Percentiles rank a stretch among this genome's conserved stretches.
Conservation (phyloP, 2,797 vertebrate genomes). For the Eutrigla gurnardus region DNA sequence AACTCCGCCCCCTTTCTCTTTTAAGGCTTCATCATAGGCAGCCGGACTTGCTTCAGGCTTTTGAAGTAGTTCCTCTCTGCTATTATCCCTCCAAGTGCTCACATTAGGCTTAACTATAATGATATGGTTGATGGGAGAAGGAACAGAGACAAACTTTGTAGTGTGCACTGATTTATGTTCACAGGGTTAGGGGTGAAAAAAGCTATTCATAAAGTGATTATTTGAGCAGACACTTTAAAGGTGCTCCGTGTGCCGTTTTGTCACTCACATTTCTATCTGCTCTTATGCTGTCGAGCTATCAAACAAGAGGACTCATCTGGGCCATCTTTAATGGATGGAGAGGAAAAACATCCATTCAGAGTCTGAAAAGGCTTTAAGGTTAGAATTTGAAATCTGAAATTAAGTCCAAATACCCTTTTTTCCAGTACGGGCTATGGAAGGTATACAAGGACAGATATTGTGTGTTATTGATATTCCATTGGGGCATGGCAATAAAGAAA, state of each 20-base stretch:
- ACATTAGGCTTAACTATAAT: constrained; percentile 59
- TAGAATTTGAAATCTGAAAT: constrained; percentile 11
- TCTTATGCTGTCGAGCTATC: constrained; percentile 15
- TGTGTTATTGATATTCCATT: too few relatives aligned
- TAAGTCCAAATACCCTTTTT: not conserved
- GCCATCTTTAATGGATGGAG: constrained; percentile 18
- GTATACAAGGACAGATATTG: too few relatives aligned
- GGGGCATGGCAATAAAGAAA: too few relatives aligned
- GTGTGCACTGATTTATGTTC: constrained; percentile 35
- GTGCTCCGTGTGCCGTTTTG: constrained; percentile 28
- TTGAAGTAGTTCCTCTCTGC: constrained; percentile 51
- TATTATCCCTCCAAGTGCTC: constrained; percentile 44
- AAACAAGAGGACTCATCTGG: constrained; percentile 20
- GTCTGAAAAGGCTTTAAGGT: not conserved
- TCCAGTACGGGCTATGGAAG: too few relatives aligned
- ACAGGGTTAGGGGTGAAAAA: constrained; percentile 22
- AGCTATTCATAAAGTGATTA: constrained; percentile 36
- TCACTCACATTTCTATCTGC: constrained; percentile 25
- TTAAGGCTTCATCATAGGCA: not conserved
- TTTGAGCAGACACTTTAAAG: constrained; percentile 39
- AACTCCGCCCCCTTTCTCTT: too few relatives aligned
- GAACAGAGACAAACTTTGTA: constrained; percentile 17
- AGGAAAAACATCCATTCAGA: constrained; percentile 3
- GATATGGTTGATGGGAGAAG: constrained; percentile 41
- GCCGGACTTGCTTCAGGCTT: not conserved